Conservation (phyloP, 2,888 invertebrate genomes). For the Carcina quercana region DNA sequence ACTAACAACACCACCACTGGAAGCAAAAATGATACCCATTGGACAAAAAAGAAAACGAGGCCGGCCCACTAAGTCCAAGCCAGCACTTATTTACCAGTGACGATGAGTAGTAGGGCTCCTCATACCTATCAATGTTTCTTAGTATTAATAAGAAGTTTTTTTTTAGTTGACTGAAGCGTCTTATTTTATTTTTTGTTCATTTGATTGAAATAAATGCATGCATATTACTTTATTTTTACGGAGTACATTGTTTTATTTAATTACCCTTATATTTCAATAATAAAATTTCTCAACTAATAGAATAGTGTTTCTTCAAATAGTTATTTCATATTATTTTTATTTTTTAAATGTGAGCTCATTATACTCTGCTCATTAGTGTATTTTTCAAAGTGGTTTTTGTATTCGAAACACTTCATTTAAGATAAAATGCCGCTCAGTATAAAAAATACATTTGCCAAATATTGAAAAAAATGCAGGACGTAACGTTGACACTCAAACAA, state of each 20-base stretch:
- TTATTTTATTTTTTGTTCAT: no score
- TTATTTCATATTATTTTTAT: no score
- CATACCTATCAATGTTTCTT: slow-evolving; percentile 9
- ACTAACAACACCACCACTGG: neutral
- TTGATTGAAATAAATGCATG: slow-evolving; percentile 4
- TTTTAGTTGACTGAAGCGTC: no score
- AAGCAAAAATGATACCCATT: slow-evolving; percentile 3
- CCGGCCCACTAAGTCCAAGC: slow-evolving; percentile 6
- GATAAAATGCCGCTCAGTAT: slow-evolving; percentile 8
- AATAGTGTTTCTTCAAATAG: slow-evolving; percentile 10
- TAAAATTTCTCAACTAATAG: slow-evolving; percentile 10
- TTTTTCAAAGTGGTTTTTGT: no score
- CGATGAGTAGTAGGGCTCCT: slow-evolving; percentile 13
- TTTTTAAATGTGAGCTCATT: no score
- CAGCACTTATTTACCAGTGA: slow-evolving; percentile 10
- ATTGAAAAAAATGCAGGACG: no score
- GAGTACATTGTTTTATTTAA: slow-evolving; percentile 11
- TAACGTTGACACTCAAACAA: no score
- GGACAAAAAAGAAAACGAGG: slow-evolving; percentile 4
- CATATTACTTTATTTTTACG: slow-evolving; percentile 8
- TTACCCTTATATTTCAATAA: slow-evolving; percentile 11
- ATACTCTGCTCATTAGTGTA: no score
- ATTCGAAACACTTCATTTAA: slow-evolving; percentile 6
- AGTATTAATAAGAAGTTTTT: slow-evolving; percentile 8
- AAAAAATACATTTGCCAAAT: slow-evolving; percentile 6